phyloP scores from a whole-genome alignment of 2,113 vertebrate genomes.

The Eidolon helvum region DNA sequence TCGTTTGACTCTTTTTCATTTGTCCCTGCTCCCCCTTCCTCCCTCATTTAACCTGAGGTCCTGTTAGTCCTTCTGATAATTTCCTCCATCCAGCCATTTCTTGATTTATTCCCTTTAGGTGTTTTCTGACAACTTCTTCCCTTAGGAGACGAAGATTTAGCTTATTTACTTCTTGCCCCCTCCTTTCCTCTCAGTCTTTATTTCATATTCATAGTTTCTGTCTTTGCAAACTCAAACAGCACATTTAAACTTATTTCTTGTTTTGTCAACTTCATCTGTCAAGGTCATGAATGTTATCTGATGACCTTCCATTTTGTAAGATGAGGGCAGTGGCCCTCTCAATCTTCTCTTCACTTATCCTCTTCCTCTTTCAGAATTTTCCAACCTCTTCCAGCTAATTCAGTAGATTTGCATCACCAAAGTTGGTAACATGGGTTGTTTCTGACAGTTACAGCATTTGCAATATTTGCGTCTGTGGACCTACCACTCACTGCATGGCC shows the following conservation, averaged over 20 bases:
- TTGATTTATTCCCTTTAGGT: not conserved
- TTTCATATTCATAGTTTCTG: not conserved
- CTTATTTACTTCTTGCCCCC: not conserved
- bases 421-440: not conserved
- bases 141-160: not conserved
- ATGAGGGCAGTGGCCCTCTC: not conserved
- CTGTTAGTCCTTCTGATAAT: not conserved
- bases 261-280: not conserved
- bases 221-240: not conserved
- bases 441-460: not conserved
- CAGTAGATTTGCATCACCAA: not conserved
- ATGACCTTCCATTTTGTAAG: not conserved
- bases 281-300: not conserved
- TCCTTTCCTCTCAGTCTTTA: not conserved
- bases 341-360: not conserved
- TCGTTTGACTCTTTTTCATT: not conserved
- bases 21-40: too few relatives aligned
- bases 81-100: not conserved
- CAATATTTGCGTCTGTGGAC: not conserved
- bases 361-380: not conserved
- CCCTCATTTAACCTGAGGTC: not conserved
- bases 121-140: not conserved
- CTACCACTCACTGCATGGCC: not conserved
- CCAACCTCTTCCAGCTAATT: not conserved
- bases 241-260: not conserved